These are phyloP conservation scores for Cataglyphis rosenhaueri DNA, from an alignment of 2,888 invertebrate genomes.

Conservation along the genomic window DNA sequence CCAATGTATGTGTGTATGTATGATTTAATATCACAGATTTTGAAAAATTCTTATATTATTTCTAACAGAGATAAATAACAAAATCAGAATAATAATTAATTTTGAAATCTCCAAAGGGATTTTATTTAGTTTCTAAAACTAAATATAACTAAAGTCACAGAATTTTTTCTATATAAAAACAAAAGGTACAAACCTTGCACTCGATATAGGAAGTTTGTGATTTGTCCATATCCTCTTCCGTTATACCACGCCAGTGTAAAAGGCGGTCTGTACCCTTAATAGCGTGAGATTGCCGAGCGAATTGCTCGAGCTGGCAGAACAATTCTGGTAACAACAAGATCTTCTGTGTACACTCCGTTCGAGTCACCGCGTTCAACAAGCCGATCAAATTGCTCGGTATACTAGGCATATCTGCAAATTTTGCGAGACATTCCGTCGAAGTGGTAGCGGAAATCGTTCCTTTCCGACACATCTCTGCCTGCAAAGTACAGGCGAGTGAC, in stretches of 20 bases:
- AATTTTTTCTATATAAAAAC: neutral
- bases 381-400: conserved; percentile 78
- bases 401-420: conserved; percentile 75
- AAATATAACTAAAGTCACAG: neutral
- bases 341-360: neutral
- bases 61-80: neutral
- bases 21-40: neutral
- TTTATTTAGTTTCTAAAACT: neutral
- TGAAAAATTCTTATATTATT: neutral
- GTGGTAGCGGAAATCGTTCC: conserved; percentile 11
- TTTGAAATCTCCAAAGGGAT: neutral
- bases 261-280: conserved; percentile 68
- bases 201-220: neutral
- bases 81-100: conserved; percentile 1
- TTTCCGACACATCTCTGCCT: conserved; percentile 65
- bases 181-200: conserved; percentile 26
- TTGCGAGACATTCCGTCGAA: conserved; percentile 35
- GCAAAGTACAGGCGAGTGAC: conserved; percentile 79
- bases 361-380: conserved; percentile 70
- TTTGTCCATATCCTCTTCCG: conserved; percentile 46
- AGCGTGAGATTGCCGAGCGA: conserved; percentile 72
- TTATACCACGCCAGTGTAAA: conserved; percentile 69
- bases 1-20: neutral
- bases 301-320: conserved; percentile 70
- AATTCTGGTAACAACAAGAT: conserved; percentile 69